These are phyloP conservation scores for Ochotona princeps DNA, from an alignment of 2,113 vertebrate species.

Conservation along the genomic window DNA sequence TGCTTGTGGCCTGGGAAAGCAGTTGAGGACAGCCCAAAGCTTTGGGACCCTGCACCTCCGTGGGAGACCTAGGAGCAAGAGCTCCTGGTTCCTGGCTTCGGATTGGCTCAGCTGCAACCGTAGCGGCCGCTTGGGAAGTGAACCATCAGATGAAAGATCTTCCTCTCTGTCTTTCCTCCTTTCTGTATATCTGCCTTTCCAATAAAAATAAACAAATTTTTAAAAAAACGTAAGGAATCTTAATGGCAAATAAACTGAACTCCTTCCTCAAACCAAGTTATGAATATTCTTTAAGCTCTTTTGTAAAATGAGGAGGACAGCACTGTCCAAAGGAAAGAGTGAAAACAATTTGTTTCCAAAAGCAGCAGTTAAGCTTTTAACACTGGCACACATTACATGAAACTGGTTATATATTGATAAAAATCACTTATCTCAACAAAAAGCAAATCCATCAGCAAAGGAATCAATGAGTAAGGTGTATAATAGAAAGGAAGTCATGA, in stretches of 20 bases:
- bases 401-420: not conserved
- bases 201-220: too few relatives aligned
- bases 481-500: not conserved
- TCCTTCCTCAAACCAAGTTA: not conserved
- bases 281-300: not conserved
- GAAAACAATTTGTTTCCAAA: not conserved
- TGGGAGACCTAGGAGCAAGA: too few relatives aligned
- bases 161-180: too few relatives aligned
- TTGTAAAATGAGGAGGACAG: conserved; percentile 29
- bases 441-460: conserved; percentile 3
- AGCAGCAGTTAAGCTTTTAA: conserved; percentile 31
- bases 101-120: too few relatives aligned
- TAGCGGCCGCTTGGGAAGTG: too few relatives aligned
- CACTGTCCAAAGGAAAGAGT: not conserved
- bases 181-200: too few relatives aligned
- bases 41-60: too few relatives aligned
- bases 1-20: too few relatives aligned
- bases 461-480: not conserved
- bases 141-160: too few relatives aligned
- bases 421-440: conserved; percentile 33
- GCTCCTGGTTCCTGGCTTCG: too few relatives aligned
- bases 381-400: not conserved
- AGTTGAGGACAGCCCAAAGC: too few relatives aligned
- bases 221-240: not conserved
- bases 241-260: not conserved